Evolutionary conservation across 2,797 vertebrate species (phyloP).

Genomic region (Liparis tanakae): DNA sequence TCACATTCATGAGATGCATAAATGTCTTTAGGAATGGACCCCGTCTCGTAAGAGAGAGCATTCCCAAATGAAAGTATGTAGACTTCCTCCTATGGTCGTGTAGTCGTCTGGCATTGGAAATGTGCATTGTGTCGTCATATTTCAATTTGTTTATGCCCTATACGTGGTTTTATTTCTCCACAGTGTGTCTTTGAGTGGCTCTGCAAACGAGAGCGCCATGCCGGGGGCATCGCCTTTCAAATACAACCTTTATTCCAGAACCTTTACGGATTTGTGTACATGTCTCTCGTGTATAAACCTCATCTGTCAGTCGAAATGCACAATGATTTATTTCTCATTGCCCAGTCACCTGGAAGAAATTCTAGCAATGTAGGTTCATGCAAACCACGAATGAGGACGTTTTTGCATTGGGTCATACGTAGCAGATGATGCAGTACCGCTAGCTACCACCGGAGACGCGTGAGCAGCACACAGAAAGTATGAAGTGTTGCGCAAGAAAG

Average conservation of each 20-base stretch:
- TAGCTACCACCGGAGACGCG: no score
- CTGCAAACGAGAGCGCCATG: conserved; percentile 3
- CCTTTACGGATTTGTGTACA: not conserved
- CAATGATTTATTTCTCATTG: not conserved
- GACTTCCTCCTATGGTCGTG: conserved; percentile 44
- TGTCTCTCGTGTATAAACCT: not conserved
- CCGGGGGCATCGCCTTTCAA: conserved; percentile 28
- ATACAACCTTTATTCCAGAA: conserved; percentile 41
- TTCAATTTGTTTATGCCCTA: conserved; percentile 27
- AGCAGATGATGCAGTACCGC: not conserved
- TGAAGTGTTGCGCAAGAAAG: not conserved
- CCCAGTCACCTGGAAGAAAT: not conserved
- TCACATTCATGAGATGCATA: conserved; percentile 65
- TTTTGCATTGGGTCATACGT: not conserved
- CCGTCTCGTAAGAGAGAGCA: conserved; percentile 40
- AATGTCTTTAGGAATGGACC: conserved; percentile 56
- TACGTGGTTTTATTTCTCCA: conserved; percentile 48
- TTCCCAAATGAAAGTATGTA: conserved; percentile 52
- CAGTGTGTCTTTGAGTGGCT: conserved; percentile 40
- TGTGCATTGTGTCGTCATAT: conserved; percentile 64
- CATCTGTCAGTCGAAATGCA: not conserved
- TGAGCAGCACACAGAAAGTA: not conserved
- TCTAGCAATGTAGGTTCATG: not conserved
- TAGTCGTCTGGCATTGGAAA: no score
- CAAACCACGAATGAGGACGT: not conserved